A percentile compares a stretch with the other conserved stretches of the same genome.
phyloP scores from a whole-genome alignment of 1,140 invertebrate species.

The Sycobia sp. region DNA sequence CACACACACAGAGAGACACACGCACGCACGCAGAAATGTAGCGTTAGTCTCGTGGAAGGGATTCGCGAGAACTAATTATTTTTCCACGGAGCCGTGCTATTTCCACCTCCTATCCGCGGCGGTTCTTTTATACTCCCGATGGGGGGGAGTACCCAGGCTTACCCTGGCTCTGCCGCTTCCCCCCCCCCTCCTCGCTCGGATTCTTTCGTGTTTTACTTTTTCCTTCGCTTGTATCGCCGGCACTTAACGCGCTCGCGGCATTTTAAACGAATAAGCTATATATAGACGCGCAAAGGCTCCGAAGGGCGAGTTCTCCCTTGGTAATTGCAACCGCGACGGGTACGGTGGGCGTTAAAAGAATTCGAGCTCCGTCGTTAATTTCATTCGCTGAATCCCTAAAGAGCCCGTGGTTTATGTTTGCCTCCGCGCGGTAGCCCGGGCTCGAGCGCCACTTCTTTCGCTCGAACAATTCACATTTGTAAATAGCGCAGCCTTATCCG shows the following conservation, averaged over 20 bases:
- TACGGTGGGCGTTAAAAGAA: not conserved
- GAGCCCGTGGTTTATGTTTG: no score
- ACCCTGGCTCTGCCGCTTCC: not conserved
- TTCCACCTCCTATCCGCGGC: not conserved
- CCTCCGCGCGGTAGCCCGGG: no score
- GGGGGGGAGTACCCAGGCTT: no score
- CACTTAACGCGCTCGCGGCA: not conserved
- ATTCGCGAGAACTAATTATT: constrained; percentile 21
- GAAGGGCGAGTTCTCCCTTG: not conserved
- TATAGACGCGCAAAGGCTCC: not conserved
- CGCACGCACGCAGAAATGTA: no score
- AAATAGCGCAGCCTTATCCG: no score
- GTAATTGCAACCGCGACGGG: not conserved
- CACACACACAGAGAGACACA: no score
- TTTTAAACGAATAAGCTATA: not conserved
- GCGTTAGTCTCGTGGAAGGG: no score
- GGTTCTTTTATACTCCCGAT: not conserved
- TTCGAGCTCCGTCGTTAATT: constrained; percentile 1
- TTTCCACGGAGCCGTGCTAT: constrained; percentile 2
- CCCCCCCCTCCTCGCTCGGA: not conserved
- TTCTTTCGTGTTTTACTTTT: constrained; percentile 1
- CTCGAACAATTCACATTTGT: no score
- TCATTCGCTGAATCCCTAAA: not conserved
- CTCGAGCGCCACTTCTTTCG: no score
- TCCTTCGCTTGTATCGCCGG: not conserved